Evolutionary conservation across 2,888 invertebrate genomes (phyloP).

Genomic region (Dicranocentrus wangi): DNA sequence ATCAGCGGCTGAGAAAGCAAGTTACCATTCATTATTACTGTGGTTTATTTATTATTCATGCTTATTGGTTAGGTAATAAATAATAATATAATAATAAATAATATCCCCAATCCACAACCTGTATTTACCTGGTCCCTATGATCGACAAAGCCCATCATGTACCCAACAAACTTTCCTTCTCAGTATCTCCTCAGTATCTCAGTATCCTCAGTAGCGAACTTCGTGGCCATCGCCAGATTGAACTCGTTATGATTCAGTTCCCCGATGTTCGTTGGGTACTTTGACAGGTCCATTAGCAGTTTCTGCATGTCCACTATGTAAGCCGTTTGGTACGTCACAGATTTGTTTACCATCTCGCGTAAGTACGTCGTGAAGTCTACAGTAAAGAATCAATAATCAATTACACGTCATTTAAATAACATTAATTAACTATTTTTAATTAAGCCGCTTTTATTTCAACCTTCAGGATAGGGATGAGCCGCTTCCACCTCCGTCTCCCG

Average conservation of each 20-base stretch:
- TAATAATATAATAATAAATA: not conserved
- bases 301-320: not conserved
- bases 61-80: no score
- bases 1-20: not conserved
- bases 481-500: no score
- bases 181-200: no score
- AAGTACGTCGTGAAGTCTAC: slow-evolving; percentile 5
- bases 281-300: not conserved
- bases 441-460: not conserved
- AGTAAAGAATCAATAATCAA: not conserved
- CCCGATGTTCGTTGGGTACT: no score
- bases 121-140: slow-evolving; percentile 9
- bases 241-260: not conserved
- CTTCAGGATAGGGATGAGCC: not conserved
- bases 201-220: not conserved
- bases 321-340: not conserved
- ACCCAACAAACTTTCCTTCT: not conserved
- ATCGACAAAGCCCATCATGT: not conserved
- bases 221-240: not conserved
- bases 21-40: no score
- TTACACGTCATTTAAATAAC: not conserved
- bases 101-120: no score
- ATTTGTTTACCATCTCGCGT: not conserved
- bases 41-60: no score
- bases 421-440: not conserved